Conservation (phyloP, 2,888 invertebrate species). For the Drosophila anomalipes region DNA sequence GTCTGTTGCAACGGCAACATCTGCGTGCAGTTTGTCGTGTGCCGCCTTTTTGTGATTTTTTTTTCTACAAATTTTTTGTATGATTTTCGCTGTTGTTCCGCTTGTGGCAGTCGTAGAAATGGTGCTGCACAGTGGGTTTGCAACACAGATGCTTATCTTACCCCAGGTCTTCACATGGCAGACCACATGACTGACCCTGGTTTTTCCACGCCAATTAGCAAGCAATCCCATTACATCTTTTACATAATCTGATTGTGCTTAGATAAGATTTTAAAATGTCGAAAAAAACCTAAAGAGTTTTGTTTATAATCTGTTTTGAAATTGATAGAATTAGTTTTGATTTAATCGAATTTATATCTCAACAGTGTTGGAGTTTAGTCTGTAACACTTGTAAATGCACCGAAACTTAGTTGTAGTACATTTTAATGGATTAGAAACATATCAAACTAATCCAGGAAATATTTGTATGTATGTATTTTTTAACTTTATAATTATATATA, state of each 20-base stretch:
- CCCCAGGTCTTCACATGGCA: slow-evolving; percentile 28
- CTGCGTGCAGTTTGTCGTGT: slow-evolving; percentile 54
- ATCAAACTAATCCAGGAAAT: not conserved
- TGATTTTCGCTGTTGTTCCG: slow-evolving; percentile 53
- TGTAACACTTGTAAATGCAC: too few species aligned
- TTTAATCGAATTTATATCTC: not conserved
- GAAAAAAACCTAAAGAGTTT: not conserved
- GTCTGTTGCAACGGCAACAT: slow-evolving; percentile 41
- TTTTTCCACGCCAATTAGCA: slow-evolving; percentile 73
- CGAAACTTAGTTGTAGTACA: not conserved
- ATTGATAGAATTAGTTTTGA: not conserved
- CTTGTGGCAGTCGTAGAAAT: slow-evolving; percentile 24
- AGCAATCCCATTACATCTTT: slow-evolving; percentile 47
- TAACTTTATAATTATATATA: not conserved
- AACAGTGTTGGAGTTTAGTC: not conserved
- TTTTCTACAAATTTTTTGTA: slow-evolving; percentile 33
- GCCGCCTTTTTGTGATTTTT: slow-evolving; percentile 39
- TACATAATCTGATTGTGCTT: slow-evolving; percentile 45
- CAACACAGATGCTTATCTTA: slow-evolving; percentile 40
- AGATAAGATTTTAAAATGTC: slow-evolving; percentile 22
- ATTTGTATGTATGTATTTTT: not conserved
- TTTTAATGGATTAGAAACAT: not conserved
- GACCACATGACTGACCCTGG: slow-evolving; percentile 7
- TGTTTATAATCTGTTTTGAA: not conserved
- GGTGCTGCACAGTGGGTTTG: slow-evolving; percentile 39